A percentile compares a stretch with the other conserved stretches of the same genome.
These are phyloP conservation scores for Panurus biarmicus DNA, from an alignment of 2,113 vertebrate species.

Conservation along the genomic window DNA sequence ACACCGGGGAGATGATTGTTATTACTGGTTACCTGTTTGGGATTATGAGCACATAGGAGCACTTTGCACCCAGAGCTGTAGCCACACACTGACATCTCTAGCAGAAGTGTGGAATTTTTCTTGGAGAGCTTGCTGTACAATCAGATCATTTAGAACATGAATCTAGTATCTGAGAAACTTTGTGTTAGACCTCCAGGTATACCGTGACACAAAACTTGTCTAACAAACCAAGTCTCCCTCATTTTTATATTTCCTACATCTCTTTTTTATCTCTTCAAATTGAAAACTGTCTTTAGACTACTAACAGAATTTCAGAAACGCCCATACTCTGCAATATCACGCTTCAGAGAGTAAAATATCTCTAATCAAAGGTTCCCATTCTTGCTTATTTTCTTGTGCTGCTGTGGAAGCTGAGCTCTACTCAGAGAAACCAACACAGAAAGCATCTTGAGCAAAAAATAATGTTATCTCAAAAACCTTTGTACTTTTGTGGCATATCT, in stretches of 20 bases:
- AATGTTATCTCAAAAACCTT: neutral
- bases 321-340: neutral
- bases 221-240: neutral
- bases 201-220: accelerated
- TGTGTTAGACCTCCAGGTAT: neutral
- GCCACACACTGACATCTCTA: neutral
- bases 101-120: neutral
- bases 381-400: neutral
- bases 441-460: neutral
- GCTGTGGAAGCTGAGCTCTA: neutral
- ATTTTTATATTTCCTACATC: neutral
- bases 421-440: neutral
- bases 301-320: neutral
- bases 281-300: neutral
- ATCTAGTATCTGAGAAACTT: neutral
- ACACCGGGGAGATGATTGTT: neutral
- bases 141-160: neutral
- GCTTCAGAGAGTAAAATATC: neutral
- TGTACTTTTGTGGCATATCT: neutral
- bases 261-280: neutral
- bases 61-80: neutral
- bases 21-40: neutral
- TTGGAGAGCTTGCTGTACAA: neutral
- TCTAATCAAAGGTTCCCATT: neutral
- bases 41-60: neutral